Base-by-base conservation (phyloP, 53 echinoderm and acorn worm genomes). In the Henricia sp. region DNA sequence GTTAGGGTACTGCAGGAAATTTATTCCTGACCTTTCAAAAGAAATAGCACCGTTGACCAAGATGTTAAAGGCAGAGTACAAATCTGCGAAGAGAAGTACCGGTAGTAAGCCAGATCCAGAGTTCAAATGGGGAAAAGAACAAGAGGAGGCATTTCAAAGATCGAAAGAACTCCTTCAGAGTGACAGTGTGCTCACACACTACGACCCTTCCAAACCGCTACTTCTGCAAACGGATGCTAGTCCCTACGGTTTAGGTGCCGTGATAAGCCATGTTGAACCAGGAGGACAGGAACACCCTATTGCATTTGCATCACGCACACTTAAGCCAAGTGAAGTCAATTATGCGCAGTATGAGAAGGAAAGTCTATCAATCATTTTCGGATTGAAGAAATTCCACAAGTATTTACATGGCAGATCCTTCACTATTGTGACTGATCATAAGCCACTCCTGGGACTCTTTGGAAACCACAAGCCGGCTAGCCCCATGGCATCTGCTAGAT, bases 41-140 rank as follows among this genome's bases (percentile, higher is more conserved):
- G 16, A 84, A 58, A 84, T 70, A 34, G 70, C 84, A 3, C 84
- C 71, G 3, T 65, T 88, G 0, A 72, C 83, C 0, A 50, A 65
- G 54, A 24, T 89, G 50, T 58, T 89, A 68, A 77, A 83, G 50
- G 77, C 57, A 27, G 52, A 72, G 56, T 88, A 88, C 42, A 50
- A 36, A 50, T 70, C 82, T 16, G 26, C 30, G 17, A 65, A 65
- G 17, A 65, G 36, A 14, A 16, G 25, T 36, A n/a, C 2, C 17
- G 66, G 67, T 29, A 42, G 14, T 30, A 58, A 88, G 78, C 30
- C 34, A 28, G 23, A 35, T 24, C 42, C 69, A 37, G 59, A 60
- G 55, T 84, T 89, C 67, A 73, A 68, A 42, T 89, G 84, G 88
- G 83, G 89, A 50, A 30, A 29, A 8, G 72, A 64, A 52, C 83